A percentile compares a stretch with the other conserved stretches of the same genome.
Evolutionary conservation across 2,797 vertebrate species (phyloP).

Genomic region (Acestrorhynchus altus): DNA sequence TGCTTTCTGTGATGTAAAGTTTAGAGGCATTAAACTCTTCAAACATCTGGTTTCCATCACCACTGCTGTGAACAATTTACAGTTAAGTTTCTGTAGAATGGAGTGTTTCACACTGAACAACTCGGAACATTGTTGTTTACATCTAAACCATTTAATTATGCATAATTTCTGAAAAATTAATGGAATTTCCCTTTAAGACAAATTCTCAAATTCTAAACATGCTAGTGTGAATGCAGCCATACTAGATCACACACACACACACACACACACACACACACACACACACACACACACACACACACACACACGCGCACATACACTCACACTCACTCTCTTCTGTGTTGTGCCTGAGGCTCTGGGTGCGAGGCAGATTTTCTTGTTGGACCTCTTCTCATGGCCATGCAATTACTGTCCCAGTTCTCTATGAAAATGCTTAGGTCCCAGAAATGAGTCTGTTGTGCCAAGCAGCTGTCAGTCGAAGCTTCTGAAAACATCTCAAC

Average conservation of each 20-base stretch:
- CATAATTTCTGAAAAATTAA: no score
- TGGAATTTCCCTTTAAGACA: neutral
- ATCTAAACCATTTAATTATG: no score
- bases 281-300: neutral
- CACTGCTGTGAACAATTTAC: no score
- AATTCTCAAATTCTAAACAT: constrained; percentile 40
- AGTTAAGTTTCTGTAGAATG: no score
- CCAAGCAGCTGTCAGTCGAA: constrained; percentile 16
- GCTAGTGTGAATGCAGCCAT: constrained; percentile 39
- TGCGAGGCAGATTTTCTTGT: constrained; percentile 52
- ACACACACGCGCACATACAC: neutral
- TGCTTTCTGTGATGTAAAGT: no score
- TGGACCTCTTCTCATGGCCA: constrained; percentile 27
- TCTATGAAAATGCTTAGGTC: constrained; percentile 25
- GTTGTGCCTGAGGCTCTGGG: constrained; percentile 39
- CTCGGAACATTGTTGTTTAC: no score
- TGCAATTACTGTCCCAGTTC: constrained; percentile 40
- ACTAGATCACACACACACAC: neutral
- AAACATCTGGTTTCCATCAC: no score
- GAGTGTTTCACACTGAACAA: no score
- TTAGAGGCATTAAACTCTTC: no score
- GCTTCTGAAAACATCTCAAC: constrained; percentile 8
- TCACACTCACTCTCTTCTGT: neutral
- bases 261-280: neutral
- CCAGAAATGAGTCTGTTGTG: constrained; percentile 10